Evolutionary conservation across 2,797 vertebrate species (phyloP), one percentile per base, ranked within the genome.

Genomic region (Gastrophryne carolinensis): DNA sequence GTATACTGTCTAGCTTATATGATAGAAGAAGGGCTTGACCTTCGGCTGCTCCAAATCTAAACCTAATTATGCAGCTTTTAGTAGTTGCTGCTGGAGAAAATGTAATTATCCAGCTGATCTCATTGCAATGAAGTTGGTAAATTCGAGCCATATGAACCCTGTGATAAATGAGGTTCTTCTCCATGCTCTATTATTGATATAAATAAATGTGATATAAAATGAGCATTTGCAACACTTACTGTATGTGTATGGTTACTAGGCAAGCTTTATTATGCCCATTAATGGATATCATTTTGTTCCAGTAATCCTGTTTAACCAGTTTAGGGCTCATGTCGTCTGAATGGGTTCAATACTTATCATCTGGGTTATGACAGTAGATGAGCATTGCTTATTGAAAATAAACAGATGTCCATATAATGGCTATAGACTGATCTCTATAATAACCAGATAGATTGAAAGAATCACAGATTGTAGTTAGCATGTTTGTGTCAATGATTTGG

Each of bases 61-160:
- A 78, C 27, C 52, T 65, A 58, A 78, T 78, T 78, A 78, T 58
- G 24, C 75, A 72, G 75, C 75, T 72, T 78, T 72, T 78, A 78
- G 75, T 72, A 72, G 75, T 78, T 64, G 53, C 39, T 72, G 52
- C 75, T 78, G 61, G 52, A 71, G 39, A 58, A 56, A 72, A 78
- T 78, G 21, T 65, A 63, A 77, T 77, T 77, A 77, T 57, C 2
- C 39, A 12, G 60, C 60, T 71, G 50, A 77, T 77, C 58, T 71
- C 52, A 77, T 56, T 71, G 60, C 63, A 77, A 77, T 64, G 35
- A 77, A 71, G 66, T 71, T 27, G 19, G 47, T 77, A 63, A 77
- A 70, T 64, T 64, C 67, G 57, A 77, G 67, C 60, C 67, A 77
- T 63, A 54, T 57, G 60, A 77, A 56, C 47, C 56, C 68, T 69